Evolutionary conservation across 2,888 invertebrate genomes (phyloP), one percentile per base, ranked within the genome.

Genomic region (Drosophila mercatorum): DNA sequence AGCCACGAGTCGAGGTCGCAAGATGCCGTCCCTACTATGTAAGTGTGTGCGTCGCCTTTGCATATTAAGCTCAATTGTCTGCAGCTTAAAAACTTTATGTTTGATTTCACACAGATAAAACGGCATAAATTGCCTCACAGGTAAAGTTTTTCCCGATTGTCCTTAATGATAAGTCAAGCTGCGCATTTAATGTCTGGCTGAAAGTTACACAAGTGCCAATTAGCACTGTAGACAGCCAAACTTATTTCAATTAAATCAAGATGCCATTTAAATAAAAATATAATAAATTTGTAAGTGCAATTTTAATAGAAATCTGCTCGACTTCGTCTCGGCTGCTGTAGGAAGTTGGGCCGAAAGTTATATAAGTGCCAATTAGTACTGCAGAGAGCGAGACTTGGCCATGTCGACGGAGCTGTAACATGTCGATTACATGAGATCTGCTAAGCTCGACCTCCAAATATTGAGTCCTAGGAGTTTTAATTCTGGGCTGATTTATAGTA

Each of bases 1-100:
- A 74, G 77, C 65, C 63, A 8, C 34, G 36, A 49, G 36, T 75
- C 40, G 56, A 57, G 41, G 72, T 59, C 46, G n/a, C 72, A 81
- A 70, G 70, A 69, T 73, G 51, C 60, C 66, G 46, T 61, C 52
- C 63, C 60, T 66, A 62, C 65, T 78, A 66, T 68, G 55, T 55
- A 12, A 28, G 2, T 31, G 34, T 36, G 55, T 40, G 17, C 14
- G 47, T 69, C 56, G 69, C 73, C 70, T 78, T 76, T 51, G 80
- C 83, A 85, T 85, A 85, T 88, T 70, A 68, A 77, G 83, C 88
- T 75, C 88, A 88, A 89, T 89, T 84, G 90, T 88, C 64, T 56
- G 83, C 64, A 73, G 90, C 84, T 84, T 84, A 84, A 89, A 89
- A 84, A 88, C 88, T 84, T 70, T 59, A 81, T 75, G 90, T 88